These are phyloP conservation scores for Pogonophryne albipinna DNA, from an alignment of 2,797 vertebrate species.

Conservation along the genomic window DNA sequence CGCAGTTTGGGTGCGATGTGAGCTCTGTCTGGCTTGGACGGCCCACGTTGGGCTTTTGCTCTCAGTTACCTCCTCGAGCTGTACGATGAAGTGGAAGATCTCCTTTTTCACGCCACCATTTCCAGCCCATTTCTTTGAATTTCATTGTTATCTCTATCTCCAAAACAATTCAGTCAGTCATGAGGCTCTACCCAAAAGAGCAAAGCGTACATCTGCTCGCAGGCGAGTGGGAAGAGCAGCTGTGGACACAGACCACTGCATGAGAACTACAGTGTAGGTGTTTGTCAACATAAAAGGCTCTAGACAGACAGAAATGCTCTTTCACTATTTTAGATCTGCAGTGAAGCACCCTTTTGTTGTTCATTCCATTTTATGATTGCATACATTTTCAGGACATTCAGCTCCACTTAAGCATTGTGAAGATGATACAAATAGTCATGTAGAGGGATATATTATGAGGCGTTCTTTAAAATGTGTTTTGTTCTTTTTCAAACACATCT, in stretches of 20 bases:
- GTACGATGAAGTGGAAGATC: constrained; percentile 80
- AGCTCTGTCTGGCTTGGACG: constrained; percentile 63
- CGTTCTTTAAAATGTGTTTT: constrained; percentile 24
- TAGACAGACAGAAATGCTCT: constrained; percentile 45
- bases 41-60: constrained; percentile 48
- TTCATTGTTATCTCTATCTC: constrained; percentile 53
- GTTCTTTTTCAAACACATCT: constrained; percentile 20
- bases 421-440: constrained; percentile 25
- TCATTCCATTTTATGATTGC: constrained; percentile 35
- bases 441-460: constrained; percentile 28
- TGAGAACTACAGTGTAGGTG: constrained; percentile 75
- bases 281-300: constrained; percentile 66
- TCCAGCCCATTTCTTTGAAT: constrained; percentile 71
- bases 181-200: constrained; percentile 47
- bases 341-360: constrained; percentile 32
- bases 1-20: constrained; percentile 57
- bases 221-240: constrained; percentile 73
- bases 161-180: constrained; percentile 59
- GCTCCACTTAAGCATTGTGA: constrained; percentile 28
- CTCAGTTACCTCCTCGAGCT: constrained; percentile 67
- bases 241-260: constrained; percentile 62
- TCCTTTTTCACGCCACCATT: constrained; percentile 68
- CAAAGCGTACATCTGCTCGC: constrained; percentile 58
- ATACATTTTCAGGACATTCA: constrained; percentile 42
- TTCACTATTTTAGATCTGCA: constrained; percentile 46